Evolutionary conservation across 1,140 invertebrate species (phyloP).

Genomic region (Drosophila pandora): DNA sequence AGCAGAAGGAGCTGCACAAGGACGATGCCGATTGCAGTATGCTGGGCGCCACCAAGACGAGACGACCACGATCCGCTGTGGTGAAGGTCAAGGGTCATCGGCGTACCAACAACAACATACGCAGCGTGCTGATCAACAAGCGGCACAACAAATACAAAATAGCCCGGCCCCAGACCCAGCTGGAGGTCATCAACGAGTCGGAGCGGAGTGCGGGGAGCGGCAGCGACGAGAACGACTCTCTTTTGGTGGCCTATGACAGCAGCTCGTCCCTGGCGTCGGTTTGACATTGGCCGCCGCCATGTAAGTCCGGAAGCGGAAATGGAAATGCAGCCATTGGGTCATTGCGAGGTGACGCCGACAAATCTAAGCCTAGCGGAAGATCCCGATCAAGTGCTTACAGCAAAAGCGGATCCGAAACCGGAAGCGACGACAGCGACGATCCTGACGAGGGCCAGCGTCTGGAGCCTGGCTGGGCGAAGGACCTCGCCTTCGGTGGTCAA

Average conservation of each 20-base stretch:
- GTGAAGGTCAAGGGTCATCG: slow-evolving; percentile 54
- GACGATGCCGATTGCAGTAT: slow-evolving; percentile 74
- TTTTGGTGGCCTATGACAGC: slow-evolving; percentile 84
- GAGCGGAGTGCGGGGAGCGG: slow-evolving; percentile 80
- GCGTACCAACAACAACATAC: slow-evolving; percentile 76
- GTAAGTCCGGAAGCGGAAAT: slow-evolving; percentile 77
- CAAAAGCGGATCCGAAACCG: slow-evolving; percentile 13
- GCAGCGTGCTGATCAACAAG: slow-evolving; percentile 79
- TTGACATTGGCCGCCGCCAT: slow-evolving; percentile 83
- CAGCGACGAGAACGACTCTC: slow-evolving; percentile 83
- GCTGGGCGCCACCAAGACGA: slow-evolving; percentile 47
- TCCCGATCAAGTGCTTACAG: slow-evolving; percentile 15
- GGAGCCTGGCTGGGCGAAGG: slow-evolving; percentile 33
- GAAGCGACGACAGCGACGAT: slow-evolving; percentile 27
- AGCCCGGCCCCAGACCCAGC: slow-evolving; percentile 72
- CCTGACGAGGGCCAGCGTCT: slow-evolving; percentile 52
- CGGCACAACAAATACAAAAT: slow-evolving; percentile 82
- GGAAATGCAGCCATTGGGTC: slow-evolving; percentile 48
- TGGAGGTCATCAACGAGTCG: slow-evolving; percentile 81
- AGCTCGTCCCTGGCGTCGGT: slow-evolving; percentile 83
- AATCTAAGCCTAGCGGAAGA: slow-evolving; percentile 2
- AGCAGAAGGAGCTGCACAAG: slow-evolving; percentile 42
- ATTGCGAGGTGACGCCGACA: slow-evolving; percentile 17
- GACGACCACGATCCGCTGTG: slow-evolving; percentile 28
- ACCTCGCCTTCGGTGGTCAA: slow-evolving; percentile 41